phyloP scores from a whole-genome alignment of 2,113 vertebrate species.

The Meleagris gallopavo region DNA sequence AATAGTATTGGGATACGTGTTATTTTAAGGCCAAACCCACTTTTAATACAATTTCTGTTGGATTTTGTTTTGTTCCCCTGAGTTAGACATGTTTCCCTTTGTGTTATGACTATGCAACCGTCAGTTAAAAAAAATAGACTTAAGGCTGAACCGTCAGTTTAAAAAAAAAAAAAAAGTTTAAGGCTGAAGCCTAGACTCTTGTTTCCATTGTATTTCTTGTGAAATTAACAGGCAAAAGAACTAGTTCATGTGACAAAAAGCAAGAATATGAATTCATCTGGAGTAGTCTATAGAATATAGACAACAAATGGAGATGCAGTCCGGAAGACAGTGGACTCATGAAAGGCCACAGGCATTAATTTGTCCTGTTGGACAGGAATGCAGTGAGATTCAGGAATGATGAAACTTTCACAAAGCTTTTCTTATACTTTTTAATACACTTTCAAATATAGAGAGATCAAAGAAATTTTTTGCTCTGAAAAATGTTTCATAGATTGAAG shows the following conservation, averaged over 20 bases:
- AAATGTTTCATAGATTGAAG: background rate
- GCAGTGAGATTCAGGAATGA: background rate
- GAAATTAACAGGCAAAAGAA: background rate
- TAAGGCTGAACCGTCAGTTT: background rate
- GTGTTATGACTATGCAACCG: background rate
- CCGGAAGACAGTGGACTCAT: background rate
- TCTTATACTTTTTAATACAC: background rate
- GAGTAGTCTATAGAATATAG: background rate
- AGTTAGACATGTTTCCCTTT: background rate
- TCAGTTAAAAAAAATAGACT: background rate
- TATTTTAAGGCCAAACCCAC: background rate
- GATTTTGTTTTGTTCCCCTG: background rate
- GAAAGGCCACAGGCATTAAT: background rate
- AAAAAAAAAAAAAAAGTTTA: background rate
- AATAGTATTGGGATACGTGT: background rate
- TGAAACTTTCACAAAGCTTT: background rate
- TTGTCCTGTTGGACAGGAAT: background rate
- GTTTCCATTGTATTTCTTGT: background rate
- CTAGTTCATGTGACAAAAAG: background rate
- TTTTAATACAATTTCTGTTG: background rate
- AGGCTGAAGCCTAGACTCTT: background rate
- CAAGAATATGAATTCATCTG: background rate
- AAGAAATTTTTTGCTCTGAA: background rate
- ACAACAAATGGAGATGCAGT: background rate
- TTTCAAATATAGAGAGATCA: background rate